Conservation (phyloP, 1,140 invertebrate genomes). For the Drosophila sproati region DNA sequence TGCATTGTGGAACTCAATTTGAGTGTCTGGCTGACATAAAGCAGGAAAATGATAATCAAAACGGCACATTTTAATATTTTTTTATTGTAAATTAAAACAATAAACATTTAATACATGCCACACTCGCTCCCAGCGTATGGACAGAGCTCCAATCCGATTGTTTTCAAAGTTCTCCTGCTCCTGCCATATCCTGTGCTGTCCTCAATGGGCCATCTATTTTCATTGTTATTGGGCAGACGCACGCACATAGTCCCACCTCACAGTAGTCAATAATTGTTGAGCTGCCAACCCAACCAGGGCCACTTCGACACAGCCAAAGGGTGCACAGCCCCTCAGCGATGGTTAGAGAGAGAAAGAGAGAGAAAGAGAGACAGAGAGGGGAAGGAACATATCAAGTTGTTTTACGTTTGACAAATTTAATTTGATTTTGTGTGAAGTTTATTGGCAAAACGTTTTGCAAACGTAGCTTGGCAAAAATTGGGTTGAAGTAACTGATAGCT, state of each 20-base stretch:
- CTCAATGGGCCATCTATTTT: conserved; percentile 76
- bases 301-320: conserved; percentile 23
- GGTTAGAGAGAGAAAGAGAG: background rate
- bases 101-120: conserved; percentile 70
- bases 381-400: conserved; percentile 75
- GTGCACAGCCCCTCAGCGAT: conserved; percentile 5
- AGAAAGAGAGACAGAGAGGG: conserved; percentile 19
- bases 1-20: conserved; percentile 10
- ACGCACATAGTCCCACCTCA: conserved; percentile 52
- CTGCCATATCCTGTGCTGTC: conserved; percentile 33
- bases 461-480: conserved; percentile 9
- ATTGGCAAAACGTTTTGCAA: conserved; percentile 78
- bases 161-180: background rate
- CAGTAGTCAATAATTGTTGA: conserved; percentile 48
- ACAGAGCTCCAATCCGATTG: conserved; percentile 3
- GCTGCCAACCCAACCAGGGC: conserved; percentile 29
- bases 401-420: conserved; percentile 83
- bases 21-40: conserved; percentile 63
- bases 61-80: conserved; percentile 77
- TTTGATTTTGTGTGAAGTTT: conserved; percentile 83
- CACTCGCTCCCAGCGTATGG: conserved; percentile 5
- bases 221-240: conserved; percentile 72
- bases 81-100: conserved; percentile 82
- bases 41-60: conserved; percentile 79
- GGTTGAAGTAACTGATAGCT: background rate